Conservation (phyloP, 1,140 invertebrate genomes). For the Camponotus pennsylvanicus region DNA sequence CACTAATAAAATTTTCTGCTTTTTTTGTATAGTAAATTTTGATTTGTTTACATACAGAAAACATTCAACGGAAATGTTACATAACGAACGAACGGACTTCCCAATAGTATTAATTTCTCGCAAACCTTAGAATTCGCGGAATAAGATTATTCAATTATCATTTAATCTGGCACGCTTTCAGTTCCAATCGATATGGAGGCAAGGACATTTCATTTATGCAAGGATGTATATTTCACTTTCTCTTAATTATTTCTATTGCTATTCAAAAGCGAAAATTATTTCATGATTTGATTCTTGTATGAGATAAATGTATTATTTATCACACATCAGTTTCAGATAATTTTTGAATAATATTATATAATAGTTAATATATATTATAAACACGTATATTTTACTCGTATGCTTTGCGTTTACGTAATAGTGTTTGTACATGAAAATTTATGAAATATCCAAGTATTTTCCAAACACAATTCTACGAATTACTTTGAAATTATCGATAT, state of each 20-base stretch:
- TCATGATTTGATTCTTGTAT: background rate
- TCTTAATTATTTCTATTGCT: background rate
- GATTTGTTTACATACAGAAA: background rate
- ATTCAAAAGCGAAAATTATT: background rate
- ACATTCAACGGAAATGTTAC: background rate
- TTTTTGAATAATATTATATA: background rate
- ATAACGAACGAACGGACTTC: background rate
- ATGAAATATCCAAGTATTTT: background rate
- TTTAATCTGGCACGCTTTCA: constrained; percentile 32
- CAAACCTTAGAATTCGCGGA: constrained; percentile 40
- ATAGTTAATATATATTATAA: background rate
- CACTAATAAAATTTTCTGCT: background rate
- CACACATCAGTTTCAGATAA: background rate
- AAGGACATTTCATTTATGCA: constrained; percentile 36
- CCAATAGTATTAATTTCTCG: background rate
- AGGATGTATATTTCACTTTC: background rate
- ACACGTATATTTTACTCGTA: background rate
- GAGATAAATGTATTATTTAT: constrained; percentile 15
- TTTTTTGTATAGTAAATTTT: background rate
- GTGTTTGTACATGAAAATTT: constrained; percentile 6
- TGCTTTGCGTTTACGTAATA: background rate
- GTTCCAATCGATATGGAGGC: constrained; percentile 40
- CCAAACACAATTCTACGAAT: background rate
- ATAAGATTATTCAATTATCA: constrained; percentile 13
- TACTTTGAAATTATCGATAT: background rate